Evolutionary conservation across 2,888 invertebrate genomes (phyloP).

Genomic region (Crossocerus cetratus): DNA sequence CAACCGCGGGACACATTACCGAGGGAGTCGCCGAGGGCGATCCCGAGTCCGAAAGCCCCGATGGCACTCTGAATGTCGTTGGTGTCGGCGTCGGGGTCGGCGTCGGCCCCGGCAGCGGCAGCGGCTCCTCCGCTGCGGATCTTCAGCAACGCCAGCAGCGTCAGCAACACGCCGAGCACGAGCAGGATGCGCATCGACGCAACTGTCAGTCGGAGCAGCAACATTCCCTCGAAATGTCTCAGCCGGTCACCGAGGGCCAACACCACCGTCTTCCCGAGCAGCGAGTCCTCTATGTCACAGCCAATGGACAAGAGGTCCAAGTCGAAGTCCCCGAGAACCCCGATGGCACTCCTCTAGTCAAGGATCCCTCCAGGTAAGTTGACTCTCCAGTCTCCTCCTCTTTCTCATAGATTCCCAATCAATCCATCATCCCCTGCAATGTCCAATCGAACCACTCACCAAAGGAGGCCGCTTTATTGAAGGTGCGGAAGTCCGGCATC

Average conservation of each 20-base stretch:
- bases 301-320: constrained; percentile 65
- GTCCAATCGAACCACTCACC: no score
- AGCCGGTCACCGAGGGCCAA: constrained; percentile 60
- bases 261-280: constrained; percentile 58
- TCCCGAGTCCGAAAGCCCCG: constrained; percentile 64
- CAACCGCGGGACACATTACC: constrained; percentile 81
- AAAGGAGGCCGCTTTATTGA: not conserved
- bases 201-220: constrained; percentile 69
- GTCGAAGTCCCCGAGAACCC: constrained; percentile 61
- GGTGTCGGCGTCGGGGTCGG: not conserved
- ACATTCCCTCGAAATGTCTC: constrained; percentile 68
- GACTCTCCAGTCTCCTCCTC: no score
- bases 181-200: constrained; percentile 65
- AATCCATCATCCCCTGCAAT: not conserved
- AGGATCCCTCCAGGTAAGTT: constrained; percentile 73
- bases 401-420: not conserved
- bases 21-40: constrained; percentile 68
- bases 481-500: constrained; percentile 70
- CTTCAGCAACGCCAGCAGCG: constrained; percentile 60
- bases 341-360: constrained; percentile 74
- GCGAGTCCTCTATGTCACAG: constrained; percentile 68
- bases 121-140: not conserved
- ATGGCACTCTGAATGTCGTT: not conserved
- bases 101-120: constrained; percentile 9
- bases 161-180: constrained; percentile 76